Percentiles rank a stretch among this genome's conserved stretches.
Conservation (phyloP, 2,797 vertebrate species). For the Macroramphosus scolopax region DNA sequence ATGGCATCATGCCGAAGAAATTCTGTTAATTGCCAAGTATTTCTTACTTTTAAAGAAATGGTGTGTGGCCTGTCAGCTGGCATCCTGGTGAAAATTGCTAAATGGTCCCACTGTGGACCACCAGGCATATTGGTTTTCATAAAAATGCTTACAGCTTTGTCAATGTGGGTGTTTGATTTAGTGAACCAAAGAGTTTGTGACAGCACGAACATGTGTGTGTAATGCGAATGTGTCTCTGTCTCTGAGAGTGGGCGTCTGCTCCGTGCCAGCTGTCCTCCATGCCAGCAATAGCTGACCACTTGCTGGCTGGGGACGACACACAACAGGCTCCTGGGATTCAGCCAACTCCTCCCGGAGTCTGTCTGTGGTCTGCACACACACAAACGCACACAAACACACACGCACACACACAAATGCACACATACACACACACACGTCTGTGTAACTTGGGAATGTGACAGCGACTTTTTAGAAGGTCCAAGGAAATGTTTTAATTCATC, state of each 20-base stretch:
- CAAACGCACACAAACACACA: slow-evolving; percentile 23
- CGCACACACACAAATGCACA: slow-evolving; percentile 16
- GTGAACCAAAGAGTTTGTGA: slow-evolving; percentile 43
- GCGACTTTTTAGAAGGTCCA: slow-evolving; percentile 33
- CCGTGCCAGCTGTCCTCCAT: slow-evolving; percentile 59
- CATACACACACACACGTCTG: slow-evolving; percentile 37
- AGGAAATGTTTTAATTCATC: slow-evolving; percentile 56
- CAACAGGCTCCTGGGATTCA: slow-evolving; percentile 51
- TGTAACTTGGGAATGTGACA: slow-evolving; percentile 49
- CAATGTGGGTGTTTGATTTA: slow-evolving; percentile 54
- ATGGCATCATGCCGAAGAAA: neutral
- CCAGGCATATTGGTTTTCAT: slow-evolving; percentile 39
- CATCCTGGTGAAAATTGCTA: slow-evolving; percentile 30
- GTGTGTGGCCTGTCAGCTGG: slow-evolving; percentile 43
- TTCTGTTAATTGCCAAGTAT: slow-evolving; percentile 1
- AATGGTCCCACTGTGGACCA: slow-evolving; percentile 38
- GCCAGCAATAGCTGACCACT: slow-evolving; percentile 68
- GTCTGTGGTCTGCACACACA: slow-evolving; percentile 34
- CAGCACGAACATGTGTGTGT: slow-evolving; percentile 26
- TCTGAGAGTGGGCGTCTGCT: slow-evolving; percentile 18
- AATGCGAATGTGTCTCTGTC: slow-evolving; percentile 15
- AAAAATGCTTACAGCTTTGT: slow-evolving; percentile 15
- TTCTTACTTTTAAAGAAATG: slow-evolving; percentile 24
- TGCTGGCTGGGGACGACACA: slow-evolving; percentile 48
- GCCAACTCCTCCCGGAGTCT: slow-evolving; percentile 42